Conservation (phyloP, 2,113 vertebrate genomes). For the Sander lucioperca region DNA sequence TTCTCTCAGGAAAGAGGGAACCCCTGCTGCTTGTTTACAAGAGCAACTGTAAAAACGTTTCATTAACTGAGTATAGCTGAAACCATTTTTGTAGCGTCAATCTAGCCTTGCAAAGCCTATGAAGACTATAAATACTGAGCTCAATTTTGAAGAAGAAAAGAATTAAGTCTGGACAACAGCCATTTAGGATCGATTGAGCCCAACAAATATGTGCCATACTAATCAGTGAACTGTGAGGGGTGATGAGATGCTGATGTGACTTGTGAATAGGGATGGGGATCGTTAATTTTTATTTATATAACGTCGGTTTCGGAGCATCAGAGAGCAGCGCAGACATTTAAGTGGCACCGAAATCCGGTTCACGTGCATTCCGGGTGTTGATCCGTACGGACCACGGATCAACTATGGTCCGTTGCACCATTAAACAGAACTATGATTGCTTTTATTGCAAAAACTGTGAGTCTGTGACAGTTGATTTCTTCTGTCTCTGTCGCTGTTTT, state of each 20-base stretch:
- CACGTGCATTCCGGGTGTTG: too few relatives aligned
- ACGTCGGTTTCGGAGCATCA: too few relatives aligned
- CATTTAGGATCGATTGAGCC: slow-evolving; percentile 19
- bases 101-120: neutral
- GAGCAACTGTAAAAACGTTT: neutral
- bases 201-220: slow-evolving; percentile 22
- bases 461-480: too few relatives aligned
- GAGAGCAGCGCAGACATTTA: too few relatives aligned
- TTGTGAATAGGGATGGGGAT: neutral
- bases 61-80: neutral
- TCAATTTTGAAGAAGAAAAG: slow-evolving; percentile 20
- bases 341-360: too few relatives aligned
- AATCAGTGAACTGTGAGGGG: slow-evolving; percentile 26
- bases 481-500: too few relatives aligned
- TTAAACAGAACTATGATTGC: too few relatives aligned
- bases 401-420: too few relatives aligned
- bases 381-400: too few relatives aligned
- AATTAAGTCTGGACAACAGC: slow-evolving; percentile 7
- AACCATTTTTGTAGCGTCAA: slow-evolving; percentile 1
- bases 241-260: slow-evolving; percentile 12
- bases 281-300: too few relatives aligned
- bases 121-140: slow-evolving; percentile 19
- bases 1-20: slow-evolving; percentile 9
- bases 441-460: too few relatives aligned
- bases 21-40: neutral